These are phyloP conservation scores for Gisinianus flammeolus DNA, from an alignment of 2,888 invertebrate genomes.

Conservation along the genomic window DNA sequence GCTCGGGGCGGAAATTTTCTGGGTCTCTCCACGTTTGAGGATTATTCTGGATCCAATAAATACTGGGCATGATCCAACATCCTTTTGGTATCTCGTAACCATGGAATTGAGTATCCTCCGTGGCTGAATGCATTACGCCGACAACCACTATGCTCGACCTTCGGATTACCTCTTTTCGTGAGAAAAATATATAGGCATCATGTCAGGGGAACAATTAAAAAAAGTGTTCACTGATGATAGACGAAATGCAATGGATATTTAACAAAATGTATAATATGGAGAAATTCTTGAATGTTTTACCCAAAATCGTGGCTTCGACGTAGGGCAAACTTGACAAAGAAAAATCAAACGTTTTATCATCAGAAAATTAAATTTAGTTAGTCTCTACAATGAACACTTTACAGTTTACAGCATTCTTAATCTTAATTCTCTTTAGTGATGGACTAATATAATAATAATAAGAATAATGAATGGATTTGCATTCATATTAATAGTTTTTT, in stretches of 20 bases:
- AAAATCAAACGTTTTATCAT: background rate
- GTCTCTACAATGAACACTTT: too few relatives aligned
- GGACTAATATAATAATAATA: too few relatives aligned
- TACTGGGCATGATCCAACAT: conserved; percentile 38
- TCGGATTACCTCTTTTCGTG: conserved; percentile 33
- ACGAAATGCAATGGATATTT: too few relatives aligned
- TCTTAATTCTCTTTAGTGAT: too few relatives aligned
- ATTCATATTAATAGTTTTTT: background rate
- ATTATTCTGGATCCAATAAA: conserved; percentile 36
- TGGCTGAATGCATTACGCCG: conserved; percentile 30
- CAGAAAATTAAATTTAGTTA: too few relatives aligned
- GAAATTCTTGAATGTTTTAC: too few relatives aligned
- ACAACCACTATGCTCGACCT: conserved; percentile 31
- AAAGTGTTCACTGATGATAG: too few relatives aligned
- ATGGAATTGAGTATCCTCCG: conserved; percentile 35
- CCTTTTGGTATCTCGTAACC: conserved; percentile 40
- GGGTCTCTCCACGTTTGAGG: conserved; percentile 36
- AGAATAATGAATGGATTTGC: background rate
- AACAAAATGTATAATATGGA: too few relatives aligned
- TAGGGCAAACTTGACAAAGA: conserved; percentile 33
- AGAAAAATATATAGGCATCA: too few relatives aligned
- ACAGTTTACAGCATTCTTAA: background rate
- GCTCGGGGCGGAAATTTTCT: conserved; percentile 33
- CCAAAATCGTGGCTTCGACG: conserved; percentile 30
- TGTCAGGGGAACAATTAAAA: too few relatives aligned